Percentiles rank a stretch among this genome's conserved stretches.
These are phyloP conservation scores for Phaethon lepturus DNA, from an alignment of 2,113 vertebrate genomes.

Conservation along the genomic window DNA sequence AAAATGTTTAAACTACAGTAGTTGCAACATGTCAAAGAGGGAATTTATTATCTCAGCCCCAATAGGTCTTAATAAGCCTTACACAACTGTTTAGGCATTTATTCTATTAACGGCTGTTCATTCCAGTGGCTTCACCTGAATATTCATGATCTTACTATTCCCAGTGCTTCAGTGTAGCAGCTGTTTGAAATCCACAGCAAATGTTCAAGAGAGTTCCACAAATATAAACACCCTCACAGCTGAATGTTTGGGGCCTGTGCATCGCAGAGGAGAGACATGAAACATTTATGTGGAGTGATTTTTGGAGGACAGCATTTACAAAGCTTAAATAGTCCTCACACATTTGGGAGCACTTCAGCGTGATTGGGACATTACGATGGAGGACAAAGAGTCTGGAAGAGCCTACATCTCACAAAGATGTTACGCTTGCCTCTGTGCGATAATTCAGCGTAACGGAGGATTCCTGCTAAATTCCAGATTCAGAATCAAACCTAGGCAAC, in stretches of 20 bases:
- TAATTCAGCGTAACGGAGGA: slow-evolving; percentile 45
- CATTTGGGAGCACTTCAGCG: slow-evolving; percentile 72
- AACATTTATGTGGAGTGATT: slow-evolving; percentile 78
- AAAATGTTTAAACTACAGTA: slow-evolving; percentile 82
- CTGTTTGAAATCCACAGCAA: slow-evolving; percentile 87
- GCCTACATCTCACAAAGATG: slow-evolving; percentile 38
- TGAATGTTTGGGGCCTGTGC: slow-evolving; percentile 74
- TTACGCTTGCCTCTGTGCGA: neutral
- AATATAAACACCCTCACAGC: slow-evolving; percentile 84
- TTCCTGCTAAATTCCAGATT: slow-evolving; percentile 59
- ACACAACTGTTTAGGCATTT: slow-evolving; percentile 88
- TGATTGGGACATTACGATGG: slow-evolving; percentile 70
- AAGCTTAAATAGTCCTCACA: slow-evolving; percentile 69
- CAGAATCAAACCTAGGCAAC: slow-evolving; percentile 15
- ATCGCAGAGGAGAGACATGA: slow-evolving; percentile 73
- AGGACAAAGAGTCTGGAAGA: slow-evolving; percentile 65
- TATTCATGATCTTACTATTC: slow-evolving; percentile 94
- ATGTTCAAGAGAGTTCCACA: slow-evolving; percentile 86
- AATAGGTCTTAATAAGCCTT: slow-evolving; percentile 88
- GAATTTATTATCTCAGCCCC: slow-evolving; percentile 86
- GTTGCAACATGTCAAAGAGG: slow-evolving; percentile 81
- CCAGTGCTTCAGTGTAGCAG: slow-evolving; percentile 86
- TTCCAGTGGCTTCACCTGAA: slow-evolving; percentile 91
- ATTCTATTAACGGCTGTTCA: slow-evolving; percentile 92
- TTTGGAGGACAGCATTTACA: slow-evolving; percentile 71